Evolutionary conservation across 2,113 vertebrate genomes (phyloP).

Genomic region (Syrmaticus mikado): DNA sequence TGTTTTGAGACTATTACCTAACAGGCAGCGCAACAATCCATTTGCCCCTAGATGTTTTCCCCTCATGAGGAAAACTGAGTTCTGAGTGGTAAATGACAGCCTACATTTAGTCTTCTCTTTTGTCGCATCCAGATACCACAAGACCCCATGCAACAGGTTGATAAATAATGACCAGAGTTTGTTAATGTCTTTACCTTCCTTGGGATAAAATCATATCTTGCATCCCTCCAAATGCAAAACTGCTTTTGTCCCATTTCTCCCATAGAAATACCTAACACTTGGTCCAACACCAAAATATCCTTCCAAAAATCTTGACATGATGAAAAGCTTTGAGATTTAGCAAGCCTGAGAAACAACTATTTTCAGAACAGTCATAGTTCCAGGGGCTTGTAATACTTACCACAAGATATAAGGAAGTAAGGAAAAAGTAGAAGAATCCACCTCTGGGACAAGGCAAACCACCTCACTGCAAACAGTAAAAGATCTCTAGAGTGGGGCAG

Average conservation of each 20-base stretch:
- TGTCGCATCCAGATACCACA: neutral
- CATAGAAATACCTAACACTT: neutral
- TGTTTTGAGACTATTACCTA: neutral
- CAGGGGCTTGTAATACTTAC: neutral
- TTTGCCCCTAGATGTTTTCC: neutral
- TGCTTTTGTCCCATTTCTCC: neutral
- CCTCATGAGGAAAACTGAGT: neutral
- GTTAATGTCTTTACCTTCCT: neutral
- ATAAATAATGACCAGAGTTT: neutral
- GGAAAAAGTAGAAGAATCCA: neutral
- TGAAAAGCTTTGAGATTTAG: neutral
- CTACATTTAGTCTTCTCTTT: neutral
- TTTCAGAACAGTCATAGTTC: neutral
- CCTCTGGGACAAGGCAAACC: neutral
- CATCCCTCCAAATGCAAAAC: neutral
- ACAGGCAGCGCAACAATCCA: neutral
- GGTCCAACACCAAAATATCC: neutral
- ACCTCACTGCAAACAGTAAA: neutral
- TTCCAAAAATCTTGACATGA: neutral
- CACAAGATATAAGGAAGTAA: neutral
- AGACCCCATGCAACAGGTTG: neutral
- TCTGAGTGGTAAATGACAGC: neutral
- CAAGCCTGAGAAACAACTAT: neutral
- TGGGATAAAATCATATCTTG: neutral
- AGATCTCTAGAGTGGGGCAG: rapidly evolving